Conservation (phyloP, 2,888 invertebrate genomes). For the Nephrotoma guestfalica region DNA sequence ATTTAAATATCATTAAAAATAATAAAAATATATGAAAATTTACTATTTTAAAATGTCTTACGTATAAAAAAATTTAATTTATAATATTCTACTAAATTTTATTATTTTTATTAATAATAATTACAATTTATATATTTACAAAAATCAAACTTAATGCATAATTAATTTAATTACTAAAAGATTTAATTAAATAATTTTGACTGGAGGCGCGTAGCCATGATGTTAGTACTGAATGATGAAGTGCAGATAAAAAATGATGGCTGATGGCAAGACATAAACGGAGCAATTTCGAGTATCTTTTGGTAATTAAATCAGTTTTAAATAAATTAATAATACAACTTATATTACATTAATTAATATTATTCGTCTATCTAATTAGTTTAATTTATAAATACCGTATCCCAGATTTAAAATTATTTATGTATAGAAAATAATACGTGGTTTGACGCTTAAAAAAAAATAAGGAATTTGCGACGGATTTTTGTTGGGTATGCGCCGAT, state of each 20-base stretch:
- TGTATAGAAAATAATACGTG: not conserved
- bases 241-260: not conserved
- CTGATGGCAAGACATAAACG: not conserved
- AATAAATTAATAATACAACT: not conserved
- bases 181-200: not conserved
- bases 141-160: not conserved
- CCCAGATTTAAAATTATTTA: not conserved
- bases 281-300: not conserved
- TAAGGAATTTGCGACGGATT: not conserved
- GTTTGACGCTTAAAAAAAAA: not conserved
- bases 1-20: not conserved
- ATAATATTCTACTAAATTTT: not conserved
- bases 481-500: not conserved
- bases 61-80: not conserved
- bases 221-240: not conserved
- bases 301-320: not conserved
- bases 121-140: not conserved
- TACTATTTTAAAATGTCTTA: not conserved
- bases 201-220: not conserved
- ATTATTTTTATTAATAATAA: not conserved
- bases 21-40: not conserved
- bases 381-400: not conserved
- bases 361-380: not conserved
- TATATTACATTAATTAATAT: not conserved
- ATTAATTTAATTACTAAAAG: not conserved